Percentiles rank a stretch among this genome's conserved stretches.
Evolutionary conservation across 2,888 invertebrate species (phyloP).

Genomic region (Acrobasis repandana): DNA sequence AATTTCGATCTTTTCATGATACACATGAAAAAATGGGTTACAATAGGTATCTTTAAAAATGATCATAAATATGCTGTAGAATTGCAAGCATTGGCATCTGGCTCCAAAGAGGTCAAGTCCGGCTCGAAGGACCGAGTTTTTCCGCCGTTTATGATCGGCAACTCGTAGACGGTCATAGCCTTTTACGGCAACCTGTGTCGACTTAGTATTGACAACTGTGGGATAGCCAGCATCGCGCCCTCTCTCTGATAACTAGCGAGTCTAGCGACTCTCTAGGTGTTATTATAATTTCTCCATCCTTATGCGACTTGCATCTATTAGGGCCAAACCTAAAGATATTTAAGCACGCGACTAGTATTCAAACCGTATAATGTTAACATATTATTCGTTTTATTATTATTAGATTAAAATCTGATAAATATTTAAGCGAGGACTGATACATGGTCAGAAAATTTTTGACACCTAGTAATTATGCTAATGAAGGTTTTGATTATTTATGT

Average conservation of each 20-base stretch:
- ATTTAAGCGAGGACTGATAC: neutral
- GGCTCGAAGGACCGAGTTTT: slow-evolving; percentile 71
- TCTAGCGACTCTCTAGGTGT: slow-evolving; percentile 67
- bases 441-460: neutral
- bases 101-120: slow-evolving; percentile 72
- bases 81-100: slow-evolving; percentile 43
- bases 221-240: slow-evolving; percentile 65
- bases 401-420: neutral
- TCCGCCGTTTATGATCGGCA: slow-evolving; percentile 71
- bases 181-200: slow-evolving; percentile 73
- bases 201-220: slow-evolving; percentile 75
- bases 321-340: slow-evolving; percentile 29
- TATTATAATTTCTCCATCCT: slow-evolving; percentile 69
- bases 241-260: slow-evolving; percentile 63
- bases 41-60: neutral
- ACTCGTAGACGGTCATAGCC: slow-evolving; percentile 60
- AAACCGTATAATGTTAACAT: neutral
- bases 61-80: slow-evolving; percentile 28
- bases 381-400: neutral
- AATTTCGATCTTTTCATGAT: slow-evolving; percentile 47
- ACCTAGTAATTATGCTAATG: neutral
- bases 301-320: slow-evolving; percentile 47
- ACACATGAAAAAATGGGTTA: neutral
- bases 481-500: neutral
- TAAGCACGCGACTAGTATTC: slow-evolving; percentile 36